These are phyloP conservation scores for Suricata suricatta DNA, from an alignment of 2,113 vertebrate genomes.

Conservation along the genomic window DNA sequence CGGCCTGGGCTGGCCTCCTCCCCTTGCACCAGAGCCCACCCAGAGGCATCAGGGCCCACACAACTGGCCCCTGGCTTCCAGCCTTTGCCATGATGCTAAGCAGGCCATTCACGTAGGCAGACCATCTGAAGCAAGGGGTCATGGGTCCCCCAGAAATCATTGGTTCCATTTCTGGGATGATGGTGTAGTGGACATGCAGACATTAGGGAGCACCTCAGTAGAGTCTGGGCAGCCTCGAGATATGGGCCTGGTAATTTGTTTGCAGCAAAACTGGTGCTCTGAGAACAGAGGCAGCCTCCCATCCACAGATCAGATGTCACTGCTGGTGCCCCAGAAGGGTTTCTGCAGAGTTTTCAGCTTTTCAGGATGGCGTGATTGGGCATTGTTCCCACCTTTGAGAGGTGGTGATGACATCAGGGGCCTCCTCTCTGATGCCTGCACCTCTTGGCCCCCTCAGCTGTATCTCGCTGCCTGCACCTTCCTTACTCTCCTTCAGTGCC, in stretches of 20 bases:
- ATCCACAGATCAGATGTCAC: not conserved
- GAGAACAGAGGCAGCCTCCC: not conserved
- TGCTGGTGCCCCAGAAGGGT: not conserved
- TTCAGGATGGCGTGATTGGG: not conserved
- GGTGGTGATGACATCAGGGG: not conserved
- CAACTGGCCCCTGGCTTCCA: not conserved
- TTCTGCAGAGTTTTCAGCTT: not conserved
- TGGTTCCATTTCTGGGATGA: not conserved
- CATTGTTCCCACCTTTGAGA: not conserved
- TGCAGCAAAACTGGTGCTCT: not conserved
- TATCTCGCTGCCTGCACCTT: not conserved
- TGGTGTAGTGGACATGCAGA: too few relatives aligned
- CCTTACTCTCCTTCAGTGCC: not conserved
- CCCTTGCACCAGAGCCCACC: not conserved
- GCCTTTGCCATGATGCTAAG: not conserved
- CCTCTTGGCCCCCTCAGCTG: too few relatives aligned
- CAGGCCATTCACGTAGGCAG: not conserved
- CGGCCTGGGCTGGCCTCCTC: not conserved
- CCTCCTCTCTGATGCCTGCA: not conserved
- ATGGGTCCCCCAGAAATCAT: not conserved
- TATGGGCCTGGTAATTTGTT: not conserved
- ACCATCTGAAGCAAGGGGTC: not conserved
- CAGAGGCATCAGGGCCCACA: not conserved
- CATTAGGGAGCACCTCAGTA: rapidly evolving
- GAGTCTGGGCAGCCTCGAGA: not conserved